Evolutionary conservation across 2,113 vertebrate genomes (phyloP).

Genomic region (Poeciliopsis retropinna): DNA sequence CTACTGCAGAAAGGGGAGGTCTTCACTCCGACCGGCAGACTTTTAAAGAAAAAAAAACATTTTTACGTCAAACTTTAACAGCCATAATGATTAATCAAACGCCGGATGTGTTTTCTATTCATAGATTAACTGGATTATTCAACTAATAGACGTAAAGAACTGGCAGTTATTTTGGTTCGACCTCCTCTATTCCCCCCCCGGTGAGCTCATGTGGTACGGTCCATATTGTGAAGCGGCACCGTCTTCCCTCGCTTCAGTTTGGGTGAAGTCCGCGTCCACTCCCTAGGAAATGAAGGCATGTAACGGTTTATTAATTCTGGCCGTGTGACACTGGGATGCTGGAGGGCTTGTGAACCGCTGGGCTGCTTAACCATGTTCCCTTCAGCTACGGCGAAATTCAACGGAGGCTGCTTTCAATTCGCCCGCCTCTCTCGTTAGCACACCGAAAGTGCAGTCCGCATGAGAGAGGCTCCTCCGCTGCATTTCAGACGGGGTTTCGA

Average conservation of each 20-base stretch:
- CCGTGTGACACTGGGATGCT: constrained; percentile 45
- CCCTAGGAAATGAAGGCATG: constrained; percentile 10
- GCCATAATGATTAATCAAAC: accelerated
- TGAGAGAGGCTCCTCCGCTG: constrained; percentile 45
- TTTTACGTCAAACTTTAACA: accelerated
- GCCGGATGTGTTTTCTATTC: not conserved
- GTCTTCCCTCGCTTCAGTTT: constrained; percentile 65
- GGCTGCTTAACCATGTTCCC: constrained; percentile 29
- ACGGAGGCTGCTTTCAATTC: constrained; percentile 20
- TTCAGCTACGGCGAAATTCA: constrained; percentile 27
- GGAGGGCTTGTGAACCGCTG: constrained; percentile 33
- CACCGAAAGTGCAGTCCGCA: constrained; percentile 25
- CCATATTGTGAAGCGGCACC: constrained; percentile 66
- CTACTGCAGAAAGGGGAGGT: constrained; percentile 39
- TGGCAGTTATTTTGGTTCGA: not conserved
- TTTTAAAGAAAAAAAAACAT: accelerated
- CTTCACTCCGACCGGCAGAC: not conserved
- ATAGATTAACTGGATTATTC: not conserved
- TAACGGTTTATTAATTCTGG: constrained; percentile 9
- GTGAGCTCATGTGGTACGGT: constrained; percentile 68
- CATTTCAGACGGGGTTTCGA: constrained; percentile 45
- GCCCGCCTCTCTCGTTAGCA: constrained; percentile 4
- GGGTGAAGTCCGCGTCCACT: constrained; percentile 50
- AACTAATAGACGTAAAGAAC: not conserved
- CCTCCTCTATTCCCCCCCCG: constrained; percentile 16